Base-by-base conservation (phyloP, 2,113 vertebrate species). In the Balaeniceps rex region DNA sequence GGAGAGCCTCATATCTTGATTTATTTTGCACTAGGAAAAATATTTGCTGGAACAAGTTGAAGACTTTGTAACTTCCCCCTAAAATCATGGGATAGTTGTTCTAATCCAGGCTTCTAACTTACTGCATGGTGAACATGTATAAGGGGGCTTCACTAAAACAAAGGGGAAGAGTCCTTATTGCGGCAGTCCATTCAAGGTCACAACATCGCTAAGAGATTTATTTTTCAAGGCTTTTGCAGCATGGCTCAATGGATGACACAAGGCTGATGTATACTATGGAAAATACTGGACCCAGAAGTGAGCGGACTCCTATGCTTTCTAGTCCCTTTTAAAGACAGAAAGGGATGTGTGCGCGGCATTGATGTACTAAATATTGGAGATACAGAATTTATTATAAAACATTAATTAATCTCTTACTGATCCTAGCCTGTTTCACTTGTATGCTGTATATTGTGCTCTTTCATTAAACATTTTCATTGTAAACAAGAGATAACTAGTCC, bases 301-400 rank as follows among this genome's bases (percentile, higher is more conserved):
- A 90, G 19, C 36, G 60, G 34, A 28, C 52, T 61, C 38, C 36
- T 57, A 0, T 7, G 28, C 14, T 14, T 33, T 34, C 24, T 40
- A 3, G 19, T 46, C 16, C 44, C 31, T 74, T 65, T 44, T n/a
- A 63, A 79, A 36, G 75, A 31, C n/a, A 71, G 29, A 90, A 76
- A 23, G 29, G n/a, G 36, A 23, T 54, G 14, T 4, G 0, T 4
- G 7, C n/a, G 28, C 1, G 5, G 8, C 25, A 19, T 4, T 31
- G 38, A 18, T 36, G 34, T 44, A 21, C 17, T 40, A 60, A 60
- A 54, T 61, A 49, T 10, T 38, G 21, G 34, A 52, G 65, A 49
- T 42, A 38, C 12, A 72, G 51, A 60, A 36, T 46, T 81, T 40
- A 29, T 63, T 54, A 44, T 12, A 57, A 86, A 90, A 12, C 12